phyloP scores from a whole-genome alignment of 2,113 vertebrate genomes.

The Aleadryas rufinucha region DNA sequence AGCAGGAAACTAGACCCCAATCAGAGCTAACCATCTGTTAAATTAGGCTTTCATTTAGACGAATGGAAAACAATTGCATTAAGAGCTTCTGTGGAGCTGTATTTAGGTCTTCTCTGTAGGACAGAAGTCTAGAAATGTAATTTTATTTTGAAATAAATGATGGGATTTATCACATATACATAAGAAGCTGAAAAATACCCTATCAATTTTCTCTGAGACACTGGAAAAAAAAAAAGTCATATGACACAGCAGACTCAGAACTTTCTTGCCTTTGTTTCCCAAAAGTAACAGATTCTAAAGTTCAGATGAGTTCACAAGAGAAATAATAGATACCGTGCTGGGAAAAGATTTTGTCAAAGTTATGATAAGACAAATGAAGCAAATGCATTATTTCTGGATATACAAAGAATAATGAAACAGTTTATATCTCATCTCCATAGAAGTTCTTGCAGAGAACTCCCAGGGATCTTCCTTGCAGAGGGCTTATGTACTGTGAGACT shows the following conservation, averaged over 20 bases:
- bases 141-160: not conserved
- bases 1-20: not conserved
- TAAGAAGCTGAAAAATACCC: not conserved
- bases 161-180: not conserved
- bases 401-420: not conserved
- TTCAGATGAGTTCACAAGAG: not conserved
- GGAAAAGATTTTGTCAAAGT: not conserved
- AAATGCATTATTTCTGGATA: not conserved
- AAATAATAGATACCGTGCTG: not conserved
- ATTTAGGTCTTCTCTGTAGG: not conserved
- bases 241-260: not conserved
- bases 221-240: not conserved
- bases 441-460: not conserved
- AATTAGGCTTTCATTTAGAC: not conserved
- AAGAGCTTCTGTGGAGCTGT: not conserved
- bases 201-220: not conserved
- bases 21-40: not conserved
- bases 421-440: not conserved
- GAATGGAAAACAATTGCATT: not conserved
- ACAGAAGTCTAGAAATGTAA: not conserved
- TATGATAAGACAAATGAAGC: not conserved
- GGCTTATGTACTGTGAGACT: not conserved
- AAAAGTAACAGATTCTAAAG: not conserved
- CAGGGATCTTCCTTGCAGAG: not conserved
- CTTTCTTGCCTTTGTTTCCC: not conserved